phyloP scores from a whole-genome alignment of 2,113 vertebrate species.

The Manacus vitellinus region DNA sequence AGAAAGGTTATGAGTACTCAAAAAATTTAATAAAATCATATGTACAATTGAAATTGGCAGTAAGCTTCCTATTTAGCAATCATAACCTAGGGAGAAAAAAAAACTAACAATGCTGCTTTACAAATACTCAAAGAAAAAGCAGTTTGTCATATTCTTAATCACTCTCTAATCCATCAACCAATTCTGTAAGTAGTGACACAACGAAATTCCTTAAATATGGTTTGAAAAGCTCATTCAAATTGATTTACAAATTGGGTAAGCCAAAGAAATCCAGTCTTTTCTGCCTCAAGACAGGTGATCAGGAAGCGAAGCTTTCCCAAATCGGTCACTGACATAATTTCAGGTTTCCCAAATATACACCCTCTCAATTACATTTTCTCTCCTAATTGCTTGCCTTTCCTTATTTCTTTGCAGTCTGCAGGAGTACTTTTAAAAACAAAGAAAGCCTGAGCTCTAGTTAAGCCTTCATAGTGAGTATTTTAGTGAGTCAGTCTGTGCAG shows the following conservation, averaged over 20 bases:
- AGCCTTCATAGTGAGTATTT: background rate
- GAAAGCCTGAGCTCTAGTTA: background rate
- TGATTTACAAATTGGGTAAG: background rate
- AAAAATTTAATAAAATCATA: background rate
- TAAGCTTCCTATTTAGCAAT: background rate
- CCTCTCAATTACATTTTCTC: too few species aligned
- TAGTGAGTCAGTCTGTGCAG: background rate
- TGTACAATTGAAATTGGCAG: background rate
- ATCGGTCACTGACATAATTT: accelerated
- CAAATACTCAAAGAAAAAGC: background rate
- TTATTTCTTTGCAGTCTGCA: background rate
- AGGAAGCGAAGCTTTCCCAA: background rate
- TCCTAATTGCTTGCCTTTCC: background rate
- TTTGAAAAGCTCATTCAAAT: background rate
- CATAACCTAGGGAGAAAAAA: background rate
- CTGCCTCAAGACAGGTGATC: background rate
- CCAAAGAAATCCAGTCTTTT: background rate
- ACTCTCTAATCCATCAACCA: background rate
- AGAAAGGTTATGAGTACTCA: background rate
- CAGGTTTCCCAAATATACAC: background rate
- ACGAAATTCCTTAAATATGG: background rate
- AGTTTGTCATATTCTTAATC: background rate
- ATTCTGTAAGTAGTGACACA: background rate
- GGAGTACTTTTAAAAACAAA: background rate
- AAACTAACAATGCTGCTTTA: background rate